Conservation (phyloP, 2,113 vertebrate species). For the Perca fluviatilis region DNA sequence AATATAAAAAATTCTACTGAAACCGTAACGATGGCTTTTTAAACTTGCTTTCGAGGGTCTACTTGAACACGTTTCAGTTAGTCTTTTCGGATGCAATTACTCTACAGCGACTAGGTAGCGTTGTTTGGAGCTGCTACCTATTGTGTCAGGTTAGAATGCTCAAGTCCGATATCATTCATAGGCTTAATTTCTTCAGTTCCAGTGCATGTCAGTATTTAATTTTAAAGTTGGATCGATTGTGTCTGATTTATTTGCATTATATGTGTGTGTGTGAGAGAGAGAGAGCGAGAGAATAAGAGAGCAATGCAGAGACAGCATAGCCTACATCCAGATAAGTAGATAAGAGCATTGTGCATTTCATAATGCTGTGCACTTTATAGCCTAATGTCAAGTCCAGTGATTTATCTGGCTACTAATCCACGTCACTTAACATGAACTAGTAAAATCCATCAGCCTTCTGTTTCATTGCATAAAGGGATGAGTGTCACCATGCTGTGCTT, state of each 20-base stretch:
- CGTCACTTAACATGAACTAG: conserved; percentile 53
- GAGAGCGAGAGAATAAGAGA: not conserved
- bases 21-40: not conserved
- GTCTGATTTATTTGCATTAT: not conserved
- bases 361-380: conserved; percentile 54
- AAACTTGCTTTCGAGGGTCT: not conserved
- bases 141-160: not conserved
- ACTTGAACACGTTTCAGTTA: not conserved
- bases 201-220: not conserved
- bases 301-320: conserved; percentile 14
- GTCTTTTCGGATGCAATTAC: too few relatives aligned
- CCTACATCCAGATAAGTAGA: conserved; percentile 52
- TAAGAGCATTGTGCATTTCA: conserved; percentile 48
- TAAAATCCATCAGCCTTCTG: conserved; percentile 36
- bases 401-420: conserved; percentile 66
- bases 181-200: not conserved
- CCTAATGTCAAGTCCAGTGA: conserved; percentile 39
- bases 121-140: too few relatives aligned
- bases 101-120: not conserved
- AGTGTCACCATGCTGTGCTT: conserved; percentile 30
- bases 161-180: not conserved
- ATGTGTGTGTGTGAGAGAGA: not conserved
- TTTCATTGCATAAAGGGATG: conserved; percentile 39
- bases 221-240: not conserved
- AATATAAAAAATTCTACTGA: too few relatives aligned